phyloP scores from a whole-genome alignment of 2,797 vertebrate genomes.

The Poeciliopsis gracilis region DNA sequence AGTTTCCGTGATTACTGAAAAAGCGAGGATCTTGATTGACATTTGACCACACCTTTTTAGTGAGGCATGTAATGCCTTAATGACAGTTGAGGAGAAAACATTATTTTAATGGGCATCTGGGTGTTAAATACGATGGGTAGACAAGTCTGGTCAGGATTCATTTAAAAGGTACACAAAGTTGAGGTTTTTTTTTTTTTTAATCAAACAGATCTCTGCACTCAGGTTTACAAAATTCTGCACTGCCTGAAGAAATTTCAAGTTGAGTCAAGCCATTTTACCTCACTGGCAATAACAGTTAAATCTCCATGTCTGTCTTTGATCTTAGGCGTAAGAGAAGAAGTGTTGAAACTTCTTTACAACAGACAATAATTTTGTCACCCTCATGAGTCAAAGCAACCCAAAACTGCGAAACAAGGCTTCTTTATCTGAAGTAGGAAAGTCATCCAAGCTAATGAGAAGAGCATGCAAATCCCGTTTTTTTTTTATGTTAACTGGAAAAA shows the following conservation, averaged over 20 bases:
- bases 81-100: constrained; percentile 50
- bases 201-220: background rate
- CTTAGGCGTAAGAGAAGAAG: constrained; percentile 4
- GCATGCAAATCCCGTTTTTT: background rate
- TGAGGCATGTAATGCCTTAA: constrained; percentile 58
- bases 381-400: background rate
- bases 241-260: constrained; percentile 7
- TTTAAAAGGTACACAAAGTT: constrained; percentile 21
- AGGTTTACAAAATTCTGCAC: background rate
- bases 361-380: constrained; percentile 13
- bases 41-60: constrained; percentile 46
- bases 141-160: constrained; percentile 49
- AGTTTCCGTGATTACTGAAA: constrained; percentile 37
- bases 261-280: constrained; percentile 4
- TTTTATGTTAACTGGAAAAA: background rate
- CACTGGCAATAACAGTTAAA: background rate
- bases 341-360: constrained; percentile 21
- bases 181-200: background rate
- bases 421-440: constrained; percentile 39
- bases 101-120: constrained; percentile 21
- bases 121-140: constrained; percentile 22
- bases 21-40: constrained; percentile 41
- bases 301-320: background rate
- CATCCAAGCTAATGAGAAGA: constrained; percentile 12
- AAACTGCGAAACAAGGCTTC: background rate